phyloP scores from a whole-genome alignment of 2,113 vertebrate species.

The Rhadina sibilatrix region DNA sequence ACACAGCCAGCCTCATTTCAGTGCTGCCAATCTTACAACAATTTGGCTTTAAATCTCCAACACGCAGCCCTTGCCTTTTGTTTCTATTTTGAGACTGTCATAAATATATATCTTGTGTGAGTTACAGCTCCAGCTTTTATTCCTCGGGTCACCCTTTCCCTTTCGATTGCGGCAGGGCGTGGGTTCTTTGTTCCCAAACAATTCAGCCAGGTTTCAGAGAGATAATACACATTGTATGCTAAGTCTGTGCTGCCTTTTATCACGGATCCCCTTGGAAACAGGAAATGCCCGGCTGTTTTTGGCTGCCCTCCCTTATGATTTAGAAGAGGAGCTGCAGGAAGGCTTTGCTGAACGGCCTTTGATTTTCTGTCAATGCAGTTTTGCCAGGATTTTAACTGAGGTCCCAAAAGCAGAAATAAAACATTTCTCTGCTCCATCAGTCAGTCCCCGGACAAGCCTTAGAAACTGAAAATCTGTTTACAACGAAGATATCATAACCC shows the following conservation, averaged over 20 bases:
- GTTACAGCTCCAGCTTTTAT: background rate
- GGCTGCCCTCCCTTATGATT: conserved; percentile 35
- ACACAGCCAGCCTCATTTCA: background rate
- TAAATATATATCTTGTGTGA: background rate
- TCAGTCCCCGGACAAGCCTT: conserved; percentile 24
- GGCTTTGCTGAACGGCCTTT: conserved; percentile 52
- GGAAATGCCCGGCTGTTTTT: conserved; percentile 42
- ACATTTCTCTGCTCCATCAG: conserved; percentile 34
- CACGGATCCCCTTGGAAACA: background rate
- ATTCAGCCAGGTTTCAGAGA: conserved; percentile 28
- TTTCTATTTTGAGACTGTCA: background rate
- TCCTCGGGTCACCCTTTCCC: background rate
- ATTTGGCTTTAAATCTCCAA: background rate
- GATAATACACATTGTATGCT: background rate
- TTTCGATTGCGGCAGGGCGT: background rate
- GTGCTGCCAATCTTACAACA: background rate
- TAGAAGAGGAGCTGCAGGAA: conserved; percentile 37
- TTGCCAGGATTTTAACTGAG: conserved; percentile 40
- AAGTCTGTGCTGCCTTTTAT: conserved; percentile 35
- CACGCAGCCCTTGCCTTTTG: background rate
- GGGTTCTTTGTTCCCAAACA: conserved; percentile 22
- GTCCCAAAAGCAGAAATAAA: conserved; percentile 41
- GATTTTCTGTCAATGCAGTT: conserved; percentile 57
- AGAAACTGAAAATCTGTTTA: conserved; percentile 45
- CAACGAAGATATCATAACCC: conserved; percentile 20